A percentile compares a stretch with the other conserved stretches of the same genome.
phyloP scores from a whole-genome alignment of 2,888 invertebrate species.

The Cryptophagus acutangulus region DNA sequence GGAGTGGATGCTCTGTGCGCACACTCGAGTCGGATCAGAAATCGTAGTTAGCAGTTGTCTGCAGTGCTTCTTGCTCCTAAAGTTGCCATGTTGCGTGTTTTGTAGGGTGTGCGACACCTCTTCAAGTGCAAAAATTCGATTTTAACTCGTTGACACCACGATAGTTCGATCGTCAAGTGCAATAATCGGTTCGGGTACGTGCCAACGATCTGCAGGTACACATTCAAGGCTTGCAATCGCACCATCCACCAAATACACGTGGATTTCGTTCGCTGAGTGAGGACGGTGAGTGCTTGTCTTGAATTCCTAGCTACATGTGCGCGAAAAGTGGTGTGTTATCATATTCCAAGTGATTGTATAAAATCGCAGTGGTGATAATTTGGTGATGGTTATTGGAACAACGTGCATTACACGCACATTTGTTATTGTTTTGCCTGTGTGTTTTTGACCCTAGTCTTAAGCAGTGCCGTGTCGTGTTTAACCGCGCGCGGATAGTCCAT shows the following conservation, averaged over 20 bases:
- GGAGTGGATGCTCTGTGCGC: slow-evolving; percentile 5
- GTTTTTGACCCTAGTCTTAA: slow-evolving; percentile 53
- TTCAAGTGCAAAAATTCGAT: not conserved
- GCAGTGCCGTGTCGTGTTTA: slow-evolving; percentile 36
- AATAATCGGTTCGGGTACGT: too few relatives aligned
- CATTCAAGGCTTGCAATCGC: too few relatives aligned
- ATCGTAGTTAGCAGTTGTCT: slow-evolving; percentile 11
- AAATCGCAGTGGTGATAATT: slow-evolving; percentile 1
- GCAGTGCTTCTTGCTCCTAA: slow-evolving; percentile 25
- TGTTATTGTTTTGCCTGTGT: slow-evolving; percentile 68
- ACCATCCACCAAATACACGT: too few relatives aligned
- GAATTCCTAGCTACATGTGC: slow-evolving; percentile 18
- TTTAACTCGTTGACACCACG: too few relatives aligned
- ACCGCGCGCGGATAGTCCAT: slow-evolving; percentile 51
- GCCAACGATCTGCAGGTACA: too few relatives aligned
- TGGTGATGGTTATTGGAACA: slow-evolving; percentile 14
- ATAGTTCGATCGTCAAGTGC: too few relatives aligned
- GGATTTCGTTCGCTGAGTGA: slow-evolving; percentile 4
- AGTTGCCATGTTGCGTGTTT: slow-evolving; percentile 46
- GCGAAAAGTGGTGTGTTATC: slow-evolving; percentile 13
- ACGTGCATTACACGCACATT: slow-evolving; percentile 57
- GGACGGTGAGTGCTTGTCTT: slow-evolving; percentile 22
- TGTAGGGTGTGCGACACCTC: slow-evolving; percentile 27
- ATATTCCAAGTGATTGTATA: slow-evolving; percentile 10
- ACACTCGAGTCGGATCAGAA: not conserved